phyloP scores from a whole-genome alignment of 1,140 invertebrate genomes.

The Heliothis subflexa region DNA sequence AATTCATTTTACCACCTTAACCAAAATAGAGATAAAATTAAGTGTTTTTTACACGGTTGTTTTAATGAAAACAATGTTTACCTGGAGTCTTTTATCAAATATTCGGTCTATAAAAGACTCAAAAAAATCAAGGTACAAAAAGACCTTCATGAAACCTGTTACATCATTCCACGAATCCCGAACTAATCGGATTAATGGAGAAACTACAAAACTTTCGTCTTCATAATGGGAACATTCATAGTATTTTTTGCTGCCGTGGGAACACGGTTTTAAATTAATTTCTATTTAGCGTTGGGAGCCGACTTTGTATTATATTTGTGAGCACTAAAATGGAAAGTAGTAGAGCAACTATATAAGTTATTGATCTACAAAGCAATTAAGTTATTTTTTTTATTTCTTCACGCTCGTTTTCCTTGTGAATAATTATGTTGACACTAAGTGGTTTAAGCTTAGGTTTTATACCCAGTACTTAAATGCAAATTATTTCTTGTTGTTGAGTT shows the following conservation, averaged over 20 bases:
- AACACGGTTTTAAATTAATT: conserved; percentile 53
- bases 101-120: neutral
- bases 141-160: conserved; percentile 3
- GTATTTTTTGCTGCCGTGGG: conserved; percentile 49
- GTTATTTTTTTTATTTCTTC: conserved; percentile 8
- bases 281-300: conserved; percentile 51
- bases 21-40: no score
- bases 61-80: no score
- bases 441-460: neutral
- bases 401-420: conserved; percentile 7
- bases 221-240: conserved; percentile 15
- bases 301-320: conserved; percentile 48
- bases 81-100: no score
- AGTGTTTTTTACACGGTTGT: no score
- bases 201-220: conserved; percentile 51
- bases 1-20: no score
- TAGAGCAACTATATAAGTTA: conserved; percentile 39
- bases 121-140: neutral
- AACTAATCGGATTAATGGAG: conserved; percentile 28
- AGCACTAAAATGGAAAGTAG: conserved; percentile 64
- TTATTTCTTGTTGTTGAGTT: no score
- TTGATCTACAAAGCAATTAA: conserved; percentile 47
- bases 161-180: conserved; percentile 32
- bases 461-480: neutral
- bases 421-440: neutral